phyloP scores from a whole-genome alignment of 2,113 vertebrate genomes.

The Sisor rabdophorus region DNA sequence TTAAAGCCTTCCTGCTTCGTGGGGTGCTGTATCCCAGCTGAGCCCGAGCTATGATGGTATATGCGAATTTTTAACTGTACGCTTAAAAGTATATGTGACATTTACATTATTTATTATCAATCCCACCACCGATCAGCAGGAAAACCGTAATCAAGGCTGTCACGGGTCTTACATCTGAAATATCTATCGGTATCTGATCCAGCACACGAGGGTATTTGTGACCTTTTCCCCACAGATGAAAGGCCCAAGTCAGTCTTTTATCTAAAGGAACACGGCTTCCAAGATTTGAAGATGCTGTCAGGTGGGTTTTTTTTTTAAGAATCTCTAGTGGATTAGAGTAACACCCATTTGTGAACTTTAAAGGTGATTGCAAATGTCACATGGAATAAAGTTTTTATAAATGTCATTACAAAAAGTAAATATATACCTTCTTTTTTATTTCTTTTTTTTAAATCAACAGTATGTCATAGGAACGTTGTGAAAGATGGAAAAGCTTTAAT shows the following conservation, averaged over 20 bases:
- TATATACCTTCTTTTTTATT: background rate
- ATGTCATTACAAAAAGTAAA: slow-evolving; percentile 44
- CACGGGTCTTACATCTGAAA: slow-evolving; percentile 40
- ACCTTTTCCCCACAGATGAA: slow-evolving; percentile 66
- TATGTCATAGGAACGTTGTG: background rate
- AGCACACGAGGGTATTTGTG: slow-evolving; percentile 57
- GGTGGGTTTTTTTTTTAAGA: slow-evolving; percentile 62
- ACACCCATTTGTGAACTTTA: slow-evolving; percentile 55
- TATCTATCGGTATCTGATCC: slow-evolving; percentile 46
- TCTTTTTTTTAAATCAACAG: background rate
- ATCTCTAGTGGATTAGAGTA: slow-evolving; percentile 59
- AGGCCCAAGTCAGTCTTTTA: slow-evolving; percentile 62
- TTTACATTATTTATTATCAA: background rate
- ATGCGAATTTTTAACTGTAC: too few species aligned
- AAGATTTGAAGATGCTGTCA: slow-evolving; percentile 56
- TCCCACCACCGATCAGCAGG: slow-evolving; percentile 21
- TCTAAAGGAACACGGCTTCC: slow-evolving; percentile 55
- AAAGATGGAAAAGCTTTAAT: too few species aligned
- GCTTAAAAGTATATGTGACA: too few species aligned
- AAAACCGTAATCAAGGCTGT: slow-evolving; percentile 39
- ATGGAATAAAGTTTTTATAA: slow-evolving; percentile 67
- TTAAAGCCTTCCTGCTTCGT: too few species aligned
- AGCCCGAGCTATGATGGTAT: too few species aligned
- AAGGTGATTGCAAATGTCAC: slow-evolving; percentile 69
- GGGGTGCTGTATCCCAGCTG: too few species aligned